These are phyloP conservation scores for Gallinago media DNA, from an alignment of 2,113 vertebrate species.

Conservation along the genomic window DNA sequence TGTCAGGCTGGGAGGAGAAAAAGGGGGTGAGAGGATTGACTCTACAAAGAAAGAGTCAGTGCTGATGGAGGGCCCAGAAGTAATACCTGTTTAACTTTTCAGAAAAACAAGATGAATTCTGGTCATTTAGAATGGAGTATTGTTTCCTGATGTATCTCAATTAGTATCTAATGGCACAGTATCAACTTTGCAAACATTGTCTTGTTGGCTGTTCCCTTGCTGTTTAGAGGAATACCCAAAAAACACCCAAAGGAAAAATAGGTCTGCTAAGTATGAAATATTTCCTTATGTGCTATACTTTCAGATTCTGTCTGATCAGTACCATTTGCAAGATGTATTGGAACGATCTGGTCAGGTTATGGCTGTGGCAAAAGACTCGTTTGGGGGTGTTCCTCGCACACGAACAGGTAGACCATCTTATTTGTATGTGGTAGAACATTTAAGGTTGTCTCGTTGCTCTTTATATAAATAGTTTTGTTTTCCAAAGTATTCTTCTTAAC, in stretches of 20 bases:
- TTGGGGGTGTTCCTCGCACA: slow-evolving; percentile 84
- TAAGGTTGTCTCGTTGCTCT: not conserved
- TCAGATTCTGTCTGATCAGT: slow-evolving; percentile 91
- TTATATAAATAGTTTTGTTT: not conserved
- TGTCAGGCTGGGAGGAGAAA: not conserved
- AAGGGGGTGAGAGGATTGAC: not conserved
- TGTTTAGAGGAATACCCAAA: not conserved
- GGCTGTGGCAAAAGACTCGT: slow-evolving; percentile 84
- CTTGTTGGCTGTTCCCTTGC: not conserved
- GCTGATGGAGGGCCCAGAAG: not conserved
- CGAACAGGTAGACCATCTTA: slow-evolving; percentile 81
- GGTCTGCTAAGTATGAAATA: not conserved
- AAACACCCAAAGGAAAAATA: not conserved
- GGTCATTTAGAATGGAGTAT: not conserved
- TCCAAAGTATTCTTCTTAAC: not conserved
- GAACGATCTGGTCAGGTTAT: slow-evolving; percentile 86
- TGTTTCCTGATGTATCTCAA: not conserved
- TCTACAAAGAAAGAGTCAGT: not conserved
- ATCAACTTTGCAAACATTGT: not conserved
- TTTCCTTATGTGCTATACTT: slow-evolving; percentile 2
- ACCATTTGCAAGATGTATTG: slow-evolving; percentile 86
- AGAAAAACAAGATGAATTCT: not conserved
- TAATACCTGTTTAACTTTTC: not conserved
- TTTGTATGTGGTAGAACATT: accelerated
- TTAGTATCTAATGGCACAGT: not conserved